These are phyloP conservation scores for Mesorhabditis spiculigera DNA, from an alignment of 2,888 invertebrate species.

Conservation along the genomic window DNA sequence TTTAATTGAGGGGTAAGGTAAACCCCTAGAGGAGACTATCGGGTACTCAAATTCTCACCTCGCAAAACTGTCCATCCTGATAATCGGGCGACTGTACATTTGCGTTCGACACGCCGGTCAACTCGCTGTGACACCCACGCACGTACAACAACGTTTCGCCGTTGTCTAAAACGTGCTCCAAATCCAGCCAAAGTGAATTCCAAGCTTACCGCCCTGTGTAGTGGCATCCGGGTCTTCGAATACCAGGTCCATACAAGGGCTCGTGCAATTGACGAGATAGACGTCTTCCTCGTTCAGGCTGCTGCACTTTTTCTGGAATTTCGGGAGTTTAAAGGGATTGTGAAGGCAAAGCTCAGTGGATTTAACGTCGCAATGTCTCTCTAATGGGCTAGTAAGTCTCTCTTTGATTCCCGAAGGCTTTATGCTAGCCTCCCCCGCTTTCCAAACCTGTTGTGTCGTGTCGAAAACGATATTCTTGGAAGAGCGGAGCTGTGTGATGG, in stretches of 20 bases:
- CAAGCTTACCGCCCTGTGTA: background rate
- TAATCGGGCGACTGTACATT: too few species aligned
- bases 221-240: background rate
- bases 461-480: slow-evolving; percentile 1
- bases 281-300: background rate
- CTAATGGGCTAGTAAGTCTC: too few species aligned
- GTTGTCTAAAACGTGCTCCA: background rate
- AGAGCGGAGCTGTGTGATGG: background rate
- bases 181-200: background rate
- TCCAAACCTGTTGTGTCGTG: background rate
- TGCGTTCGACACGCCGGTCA: background rate
- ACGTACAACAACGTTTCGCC: background rate
- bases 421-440: background rate
- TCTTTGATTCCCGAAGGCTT: too few species aligned
- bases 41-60: background rate
- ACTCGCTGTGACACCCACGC: background rate
- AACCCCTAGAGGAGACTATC: too few species aligned
- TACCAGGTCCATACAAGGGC: background rate
- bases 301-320: background rate
- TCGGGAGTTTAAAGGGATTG: background rate
- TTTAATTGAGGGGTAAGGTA: too few species aligned
- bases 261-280: slow-evolving; percentile 4
- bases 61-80: background rate
- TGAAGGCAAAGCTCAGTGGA: too few species aligned
- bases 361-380: too few species aligned